phyloP scores from a whole-genome alignment of 1,140 invertebrate species.

The Cydia splendana region DNA sequence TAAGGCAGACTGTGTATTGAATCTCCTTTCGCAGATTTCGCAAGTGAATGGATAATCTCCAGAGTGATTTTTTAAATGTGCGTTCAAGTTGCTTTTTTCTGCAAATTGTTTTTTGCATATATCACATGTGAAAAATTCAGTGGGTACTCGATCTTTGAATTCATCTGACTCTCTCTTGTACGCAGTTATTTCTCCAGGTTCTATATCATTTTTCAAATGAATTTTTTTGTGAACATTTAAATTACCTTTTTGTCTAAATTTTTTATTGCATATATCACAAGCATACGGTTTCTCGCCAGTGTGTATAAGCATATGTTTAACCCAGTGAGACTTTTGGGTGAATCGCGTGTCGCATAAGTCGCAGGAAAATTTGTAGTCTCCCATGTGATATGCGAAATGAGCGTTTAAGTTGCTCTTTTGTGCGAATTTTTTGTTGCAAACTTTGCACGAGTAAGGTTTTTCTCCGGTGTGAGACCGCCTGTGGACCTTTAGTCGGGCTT shows the following conservation, averaged over 20 bases:
- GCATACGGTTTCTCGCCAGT: conserved; percentile 5
- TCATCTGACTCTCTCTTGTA: neutral
- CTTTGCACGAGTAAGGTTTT: neutral
- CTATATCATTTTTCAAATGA: neutral
- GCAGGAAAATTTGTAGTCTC: neutral
- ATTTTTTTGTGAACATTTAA: conserved; percentile 3
- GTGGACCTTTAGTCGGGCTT: neutral
- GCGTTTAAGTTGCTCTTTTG: conserved; percentile 1
- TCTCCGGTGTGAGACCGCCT: neutral
- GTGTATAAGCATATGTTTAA: neutral
- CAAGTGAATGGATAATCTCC: conserved; percentile 3
- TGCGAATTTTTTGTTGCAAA: conserved; percentile 1
- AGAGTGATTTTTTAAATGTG: conserved; percentile 10
- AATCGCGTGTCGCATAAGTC: neutral
- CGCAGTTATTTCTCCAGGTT: conserved; percentile 4
- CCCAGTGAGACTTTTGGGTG: neutral
- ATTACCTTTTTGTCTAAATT: conserved; percentile 6
- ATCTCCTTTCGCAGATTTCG: neutral
- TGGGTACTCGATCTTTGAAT: neutral
- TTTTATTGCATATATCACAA: neutral
- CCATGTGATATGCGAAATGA: conserved; percentile 5
- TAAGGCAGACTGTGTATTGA: neutral
- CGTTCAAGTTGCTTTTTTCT: conserved; percentile 7
- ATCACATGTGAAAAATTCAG: conserved; percentile 1
- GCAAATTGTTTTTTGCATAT: conserved; percentile 8